Conservation (phyloP, 2,888 invertebrate species). For the Dioctria linearis region DNA sequence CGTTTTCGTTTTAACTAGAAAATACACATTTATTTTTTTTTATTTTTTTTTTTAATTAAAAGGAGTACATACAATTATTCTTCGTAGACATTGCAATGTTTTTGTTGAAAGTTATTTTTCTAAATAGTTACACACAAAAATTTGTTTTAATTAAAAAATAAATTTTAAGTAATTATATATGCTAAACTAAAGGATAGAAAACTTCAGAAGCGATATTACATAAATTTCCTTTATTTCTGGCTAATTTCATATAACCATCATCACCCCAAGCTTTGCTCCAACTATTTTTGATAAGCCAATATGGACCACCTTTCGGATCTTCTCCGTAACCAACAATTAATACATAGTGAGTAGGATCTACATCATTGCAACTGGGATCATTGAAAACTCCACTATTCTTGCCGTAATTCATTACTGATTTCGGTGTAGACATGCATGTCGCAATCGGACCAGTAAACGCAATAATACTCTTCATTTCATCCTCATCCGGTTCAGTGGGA, state of each 20-base stretch:
- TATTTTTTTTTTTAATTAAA: too few species aligned
- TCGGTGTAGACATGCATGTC: constrained; percentile 35
- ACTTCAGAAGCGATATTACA: constrained; percentile 86
- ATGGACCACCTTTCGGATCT: constrained; percentile 43
- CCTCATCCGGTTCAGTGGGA: constrained; percentile 35
- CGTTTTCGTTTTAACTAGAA: too few species aligned
- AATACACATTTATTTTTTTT: too few species aligned
- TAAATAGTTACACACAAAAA: too few species aligned
- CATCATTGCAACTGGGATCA: constrained; percentile 13
- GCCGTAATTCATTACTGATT: constrained; percentile 18
- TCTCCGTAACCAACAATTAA: constrained; percentile 53
- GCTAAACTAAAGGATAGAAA: constrained; percentile 76
- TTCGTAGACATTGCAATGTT: too few species aligned
- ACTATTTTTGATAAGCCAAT: constrained; percentile 65
- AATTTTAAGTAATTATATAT: too few species aligned
- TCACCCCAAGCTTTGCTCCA: constrained; percentile 76
- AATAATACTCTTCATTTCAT: constrained; percentile 50
- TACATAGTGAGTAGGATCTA: background rate
- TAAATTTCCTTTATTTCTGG: constrained; percentile 82
- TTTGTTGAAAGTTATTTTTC: too few species aligned
- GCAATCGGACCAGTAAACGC: constrained; percentile 53
- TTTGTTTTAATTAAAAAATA: too few species aligned
- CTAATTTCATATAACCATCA: constrained; percentile 86
- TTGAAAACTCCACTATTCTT: constrained; percentile 46
- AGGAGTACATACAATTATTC: too few species aligned